phyloP scores from a whole-genome alignment of 2,888 invertebrate species.

The Sinopyrophorus schimmeli region DNA sequence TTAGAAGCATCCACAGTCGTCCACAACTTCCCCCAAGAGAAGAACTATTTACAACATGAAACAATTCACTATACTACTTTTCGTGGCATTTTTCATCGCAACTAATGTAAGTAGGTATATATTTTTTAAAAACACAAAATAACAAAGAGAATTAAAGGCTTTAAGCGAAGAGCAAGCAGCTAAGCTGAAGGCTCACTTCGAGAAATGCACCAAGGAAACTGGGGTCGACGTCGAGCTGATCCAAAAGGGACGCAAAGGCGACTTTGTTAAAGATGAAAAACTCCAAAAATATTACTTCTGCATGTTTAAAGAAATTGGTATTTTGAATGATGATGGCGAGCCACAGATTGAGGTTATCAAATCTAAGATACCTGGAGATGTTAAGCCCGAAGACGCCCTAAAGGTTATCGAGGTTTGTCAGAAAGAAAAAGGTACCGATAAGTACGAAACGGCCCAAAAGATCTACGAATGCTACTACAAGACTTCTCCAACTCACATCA shows the following conservation, averaged over 20 bases:
- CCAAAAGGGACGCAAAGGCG: conserved; percentile 53
- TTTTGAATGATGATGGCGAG: conserved; percentile 51
- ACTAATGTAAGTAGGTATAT: too few relatives aligned
- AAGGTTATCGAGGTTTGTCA: conserved; percentile 56
- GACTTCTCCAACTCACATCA: conserved; percentile 14
- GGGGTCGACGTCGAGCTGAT: conserved; percentile 46
- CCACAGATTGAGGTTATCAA: conserved; percentile 50
- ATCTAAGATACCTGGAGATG: conserved; percentile 53
- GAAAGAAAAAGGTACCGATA: conserved; percentile 51
- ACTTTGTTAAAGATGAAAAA: conserved; percentile 42
- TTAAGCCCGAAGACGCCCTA: conserved; percentile 52
- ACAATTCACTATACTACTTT: too few relatives aligned
- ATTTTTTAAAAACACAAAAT: too few relatives aligned
- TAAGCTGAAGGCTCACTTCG: conserved; percentile 36
- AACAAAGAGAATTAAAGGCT: too few relatives aligned
- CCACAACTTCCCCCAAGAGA: too few relatives aligned
- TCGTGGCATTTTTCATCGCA: too few relatives aligned
- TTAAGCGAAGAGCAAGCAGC: conserved; percentile 39
- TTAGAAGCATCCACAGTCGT: too few relatives aligned
- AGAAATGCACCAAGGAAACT: conserved; percentile 45
- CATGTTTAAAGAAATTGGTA: conserved; percentile 57
- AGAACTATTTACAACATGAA: too few relatives aligned
- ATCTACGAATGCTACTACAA: conserved; percentile 35
- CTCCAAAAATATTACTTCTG: conserved; percentile 42
- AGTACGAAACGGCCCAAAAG: conserved; percentile 29